Evolutionary conservation across 35 echinoderm and acorn worm genomes (phyloP).

Genomic region (Amphiura filiformis): DNA sequence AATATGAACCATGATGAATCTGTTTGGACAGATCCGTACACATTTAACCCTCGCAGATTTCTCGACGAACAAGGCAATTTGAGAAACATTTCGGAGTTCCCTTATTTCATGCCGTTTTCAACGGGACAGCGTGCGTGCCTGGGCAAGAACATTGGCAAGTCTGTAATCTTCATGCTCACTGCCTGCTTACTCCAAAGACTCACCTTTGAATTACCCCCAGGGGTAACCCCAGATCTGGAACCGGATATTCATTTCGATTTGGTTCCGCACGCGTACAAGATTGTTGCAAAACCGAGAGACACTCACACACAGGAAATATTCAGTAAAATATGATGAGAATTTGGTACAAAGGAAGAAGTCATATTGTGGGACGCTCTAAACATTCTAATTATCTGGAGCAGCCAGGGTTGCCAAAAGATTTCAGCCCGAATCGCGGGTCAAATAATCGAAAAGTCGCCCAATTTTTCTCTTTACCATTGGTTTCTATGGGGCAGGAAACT

Average conservation of each 20-base stretch:
- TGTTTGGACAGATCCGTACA: conserved; percentile 70
- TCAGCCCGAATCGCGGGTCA: too few species aligned
- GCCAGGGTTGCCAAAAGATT: too few species aligned
- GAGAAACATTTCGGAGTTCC: conserved; percentile 64
- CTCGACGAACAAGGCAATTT: conserved; percentile 63
- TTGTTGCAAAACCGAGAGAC: conserved; percentile 52
- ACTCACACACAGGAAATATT: background rate
- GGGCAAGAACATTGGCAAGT: conserved; percentile 93
- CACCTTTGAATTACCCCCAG: conserved; percentile 50
- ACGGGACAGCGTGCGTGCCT: conserved; percentile 88
- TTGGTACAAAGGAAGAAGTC: background rate
- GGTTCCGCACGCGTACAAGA: conserved; percentile 84
- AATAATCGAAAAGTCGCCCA: too few species aligned
- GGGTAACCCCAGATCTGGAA: conserved; percentile 33
- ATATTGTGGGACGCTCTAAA: background rate
- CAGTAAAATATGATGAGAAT: background rate
- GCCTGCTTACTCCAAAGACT: conserved; percentile 78
- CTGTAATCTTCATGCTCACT: conserved; percentile 73
- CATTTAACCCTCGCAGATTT: conserved; percentile 83
- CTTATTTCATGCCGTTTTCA: conserved; percentile 98
- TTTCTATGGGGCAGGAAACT: too few species aligned
- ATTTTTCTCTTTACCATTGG: too few species aligned
- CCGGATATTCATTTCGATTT: conserved; percentile 89
- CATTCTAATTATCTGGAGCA: background rate
- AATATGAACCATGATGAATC: conserved; percentile 75